These are phyloP conservation scores for Cercocebus atys DNA, from an alignment of 2,113 vertebrate genomes.

Conservation along the genomic window DNA sequence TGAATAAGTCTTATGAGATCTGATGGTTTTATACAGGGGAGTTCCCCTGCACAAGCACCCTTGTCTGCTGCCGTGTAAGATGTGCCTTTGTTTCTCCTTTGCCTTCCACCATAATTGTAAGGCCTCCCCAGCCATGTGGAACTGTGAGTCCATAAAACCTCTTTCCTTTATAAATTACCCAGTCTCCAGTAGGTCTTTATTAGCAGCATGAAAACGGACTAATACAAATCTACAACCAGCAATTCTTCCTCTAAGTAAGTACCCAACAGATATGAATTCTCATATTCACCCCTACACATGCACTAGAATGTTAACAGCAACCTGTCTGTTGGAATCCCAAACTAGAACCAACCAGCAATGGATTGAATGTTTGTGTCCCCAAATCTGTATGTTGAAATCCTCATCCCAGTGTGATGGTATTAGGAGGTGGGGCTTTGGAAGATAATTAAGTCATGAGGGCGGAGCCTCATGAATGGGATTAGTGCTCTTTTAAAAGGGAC, in stretches of 20 bases:
- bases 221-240: neutral
- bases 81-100: no score
- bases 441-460: neutral
- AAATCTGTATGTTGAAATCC: neutral
- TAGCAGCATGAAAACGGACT: no score
- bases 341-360: neutral
- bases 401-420: no score
- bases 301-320: neutral
- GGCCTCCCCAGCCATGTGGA: no score
- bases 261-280: neutral
- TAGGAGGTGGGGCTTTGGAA: neutral
- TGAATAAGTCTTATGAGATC: no score
- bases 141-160: no score
- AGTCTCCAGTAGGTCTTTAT: no score
- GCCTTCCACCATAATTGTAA: no score
- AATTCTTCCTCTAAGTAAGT: neutral
- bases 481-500: neutral
- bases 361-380: neutral
- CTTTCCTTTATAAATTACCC: no score
- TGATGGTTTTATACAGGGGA: no score
- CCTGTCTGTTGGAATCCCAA: neutral
- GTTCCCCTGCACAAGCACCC: no score
- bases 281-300: neutral
- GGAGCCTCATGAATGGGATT: neutral
- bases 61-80: no score